Evolutionary conservation across 2,888 invertebrate species (phyloP).

Genomic region (Apodemia mormo): DNA sequence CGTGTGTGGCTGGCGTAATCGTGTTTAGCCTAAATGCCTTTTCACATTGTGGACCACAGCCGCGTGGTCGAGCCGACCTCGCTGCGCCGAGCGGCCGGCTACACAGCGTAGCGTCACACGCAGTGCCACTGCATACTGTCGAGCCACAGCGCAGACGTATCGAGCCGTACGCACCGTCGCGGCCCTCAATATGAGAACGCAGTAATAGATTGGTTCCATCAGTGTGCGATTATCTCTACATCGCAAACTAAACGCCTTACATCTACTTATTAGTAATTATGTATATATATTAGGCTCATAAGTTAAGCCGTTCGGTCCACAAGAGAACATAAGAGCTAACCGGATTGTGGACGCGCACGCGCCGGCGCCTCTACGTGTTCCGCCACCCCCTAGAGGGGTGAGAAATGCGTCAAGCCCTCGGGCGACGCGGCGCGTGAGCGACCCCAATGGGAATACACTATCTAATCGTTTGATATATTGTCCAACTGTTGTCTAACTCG

Average conservation of each 20-base stretch:
- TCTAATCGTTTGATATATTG: slow-evolving; percentile 48
- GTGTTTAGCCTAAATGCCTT: slow-evolving; percentile 49
- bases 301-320: slow-evolving; percentile 64
- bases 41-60: too few species aligned
- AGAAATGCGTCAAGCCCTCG: too few species aligned
- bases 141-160: too few species aligned
- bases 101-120: too few species aligned
- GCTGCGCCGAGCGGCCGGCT: too few species aligned
- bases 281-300: slow-evolving; percentile 51
- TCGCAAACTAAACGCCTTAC: slow-evolving; percentile 65
- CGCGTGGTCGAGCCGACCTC: too few species aligned
- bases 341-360: slow-evolving; percentile 48
- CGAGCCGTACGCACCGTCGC: too few species aligned
- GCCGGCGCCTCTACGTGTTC: slow-evolving; percentile 8
- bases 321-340: slow-evolving; percentile 53
- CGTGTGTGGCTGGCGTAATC: slow-evolving; percentile 25
- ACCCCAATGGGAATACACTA: slow-evolving; percentile 29
- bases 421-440: not conserved
- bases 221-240: slow-evolving; percentile 51
- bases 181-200: too few species aligned
- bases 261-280: slow-evolving; percentile 56
- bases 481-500: slow-evolving; percentile 60
- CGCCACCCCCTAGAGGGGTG: too few species aligned
- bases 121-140: too few species aligned
- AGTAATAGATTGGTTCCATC: slow-evolving; percentile 66